Percentiles rank a stretch among this genome's conserved stretches.
Conservation (phyloP, 2,888 invertebrate species). For the Lagria hirta region DNA sequence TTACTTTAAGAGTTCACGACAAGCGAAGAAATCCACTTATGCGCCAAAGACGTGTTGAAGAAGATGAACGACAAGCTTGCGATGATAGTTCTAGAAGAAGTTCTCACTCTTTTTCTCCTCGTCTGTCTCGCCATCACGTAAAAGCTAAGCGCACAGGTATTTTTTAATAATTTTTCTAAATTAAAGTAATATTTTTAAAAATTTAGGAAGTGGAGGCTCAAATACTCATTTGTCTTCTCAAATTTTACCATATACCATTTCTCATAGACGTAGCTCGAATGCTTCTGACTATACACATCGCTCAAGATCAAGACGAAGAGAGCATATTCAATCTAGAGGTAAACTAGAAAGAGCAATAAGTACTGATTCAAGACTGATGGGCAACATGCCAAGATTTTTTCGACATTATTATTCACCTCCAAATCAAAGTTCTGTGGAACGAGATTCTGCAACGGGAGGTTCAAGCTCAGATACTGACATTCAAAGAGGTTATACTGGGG, state of each 20-base stretch:
- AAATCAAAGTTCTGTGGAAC: conserved; percentile 44
- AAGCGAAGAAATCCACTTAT: conserved; percentile 73
- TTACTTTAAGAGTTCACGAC: conserved; percentile 59
- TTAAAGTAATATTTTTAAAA: conserved; percentile 4
- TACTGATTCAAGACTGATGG: conserved; percentile 49
- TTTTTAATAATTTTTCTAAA: too few relatives aligned
- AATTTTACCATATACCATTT: conserved; percentile 30
- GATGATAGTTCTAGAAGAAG: conserved; percentile 43
- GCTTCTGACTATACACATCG: conserved; percentile 52
- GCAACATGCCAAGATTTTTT: conserved; percentile 40
- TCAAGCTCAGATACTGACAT: conserved; percentile 48
- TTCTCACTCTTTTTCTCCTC: conserved; percentile 51
- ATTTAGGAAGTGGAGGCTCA: conserved; percentile 41
- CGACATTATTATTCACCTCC: conserved; percentile 34
- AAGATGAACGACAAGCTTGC: conserved; percentile 56
- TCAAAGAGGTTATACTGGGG: conserved; percentile 36
- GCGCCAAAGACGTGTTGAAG: conserved; percentile 75
- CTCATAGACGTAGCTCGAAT: conserved; percentile 51
- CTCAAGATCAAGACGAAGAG: conserved; percentile 42
- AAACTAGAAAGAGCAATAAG: conserved; percentile 49
- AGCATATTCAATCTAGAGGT: conserved; percentile 43
- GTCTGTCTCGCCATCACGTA: conserved; percentile 41
- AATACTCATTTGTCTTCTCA: conserved; percentile 44
- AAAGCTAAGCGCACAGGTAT: conserved; percentile 38
- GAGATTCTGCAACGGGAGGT: conserved; percentile 37